A percentile compares a stretch with the other conserved stretches of the same genome.
These are phyloP conservation scores for Drepana falcataria DNA, from an alignment of 2,888 invertebrate genomes.

Conservation along the genomic window DNA sequence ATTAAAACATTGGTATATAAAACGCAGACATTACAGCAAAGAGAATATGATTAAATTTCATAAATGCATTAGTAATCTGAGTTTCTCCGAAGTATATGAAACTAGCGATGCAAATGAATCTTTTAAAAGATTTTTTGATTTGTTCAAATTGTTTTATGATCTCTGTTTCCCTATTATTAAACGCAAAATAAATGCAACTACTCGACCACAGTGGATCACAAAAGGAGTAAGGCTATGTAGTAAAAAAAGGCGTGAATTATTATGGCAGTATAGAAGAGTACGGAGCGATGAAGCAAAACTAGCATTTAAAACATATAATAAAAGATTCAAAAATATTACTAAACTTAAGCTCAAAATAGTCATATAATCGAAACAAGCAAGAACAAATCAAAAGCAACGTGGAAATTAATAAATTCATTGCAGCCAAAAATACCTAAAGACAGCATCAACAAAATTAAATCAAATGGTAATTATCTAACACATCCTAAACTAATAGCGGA, in stretches of 20 bases:
- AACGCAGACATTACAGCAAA: no score
- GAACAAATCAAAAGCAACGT: no score
- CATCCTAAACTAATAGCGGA: no score
- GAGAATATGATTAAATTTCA: neutral
- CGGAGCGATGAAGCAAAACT: neutral
- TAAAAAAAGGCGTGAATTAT: neutral
- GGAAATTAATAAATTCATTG: no score
- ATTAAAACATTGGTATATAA: constrained; percentile 1
- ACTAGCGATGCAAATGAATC: neutral
- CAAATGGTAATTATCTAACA: no score
- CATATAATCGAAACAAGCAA: no score
- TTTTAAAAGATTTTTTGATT: neutral
- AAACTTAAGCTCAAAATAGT: no score
- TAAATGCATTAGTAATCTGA: neutral
- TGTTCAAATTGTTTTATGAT: constrained; percentile 1
- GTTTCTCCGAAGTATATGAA: constrained; percentile 1
- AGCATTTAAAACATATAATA: neutral
- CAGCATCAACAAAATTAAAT: no score
- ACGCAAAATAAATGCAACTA: neutral
- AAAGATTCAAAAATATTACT: no score
- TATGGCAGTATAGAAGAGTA: constrained; percentile 1
- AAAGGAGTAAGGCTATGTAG: neutral
- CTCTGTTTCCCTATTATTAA: constrained; percentile 1
- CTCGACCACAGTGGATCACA: constrained; percentile 1
- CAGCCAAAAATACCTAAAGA: no score